Percentiles rank a stretch among this genome's conserved stretches.
These are phyloP conservation scores for Phrynocephalus guinanensis DNA, from an alignment of 2,797 vertebrate genomes.

Conservation along the genomic window DNA sequence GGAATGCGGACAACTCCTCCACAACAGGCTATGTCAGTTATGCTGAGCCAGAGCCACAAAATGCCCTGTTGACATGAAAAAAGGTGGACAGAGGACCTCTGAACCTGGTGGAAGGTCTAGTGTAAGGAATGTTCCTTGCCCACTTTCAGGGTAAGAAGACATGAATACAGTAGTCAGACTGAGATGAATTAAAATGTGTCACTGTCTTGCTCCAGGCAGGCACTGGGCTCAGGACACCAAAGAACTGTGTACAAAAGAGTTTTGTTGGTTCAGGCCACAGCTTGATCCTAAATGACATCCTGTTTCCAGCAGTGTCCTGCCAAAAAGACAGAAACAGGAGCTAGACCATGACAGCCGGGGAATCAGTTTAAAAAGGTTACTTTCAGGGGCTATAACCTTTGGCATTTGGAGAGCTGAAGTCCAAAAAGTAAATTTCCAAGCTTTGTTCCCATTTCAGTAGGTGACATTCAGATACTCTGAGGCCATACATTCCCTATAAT, in stretches of 20 bases:
- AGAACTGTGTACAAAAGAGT: neutral
- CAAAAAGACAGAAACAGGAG: neutral
- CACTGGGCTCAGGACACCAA: neutral
- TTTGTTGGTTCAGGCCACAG: neutral
- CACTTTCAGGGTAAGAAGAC: neutral
- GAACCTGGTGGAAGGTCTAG: neutral
- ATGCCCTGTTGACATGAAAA: neutral
- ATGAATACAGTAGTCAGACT: neutral
- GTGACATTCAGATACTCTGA: neutral
- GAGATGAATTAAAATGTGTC: neutral
- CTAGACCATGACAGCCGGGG: neutral
- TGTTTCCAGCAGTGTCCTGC: neutral
- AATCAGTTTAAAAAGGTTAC: neutral
- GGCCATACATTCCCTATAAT: no score
- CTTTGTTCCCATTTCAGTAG: neutral
- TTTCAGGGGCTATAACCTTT: neutral
- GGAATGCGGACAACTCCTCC: conserved; percentile 28
- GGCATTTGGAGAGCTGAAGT: neutral
- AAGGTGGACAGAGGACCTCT: neutral
- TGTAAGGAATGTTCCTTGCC: neutral
- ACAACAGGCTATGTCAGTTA: neutral
- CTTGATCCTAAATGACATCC: neutral
- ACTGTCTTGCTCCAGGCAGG: neutral
- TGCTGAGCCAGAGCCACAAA: conserved; percentile 1
- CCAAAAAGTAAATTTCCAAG: neutral